Evolutionary conservation across 2,113 vertebrate genomes (phyloP), one percentile per base, ranked within the genome.

Genomic region (Beaufortia kweichowensis): DNA sequence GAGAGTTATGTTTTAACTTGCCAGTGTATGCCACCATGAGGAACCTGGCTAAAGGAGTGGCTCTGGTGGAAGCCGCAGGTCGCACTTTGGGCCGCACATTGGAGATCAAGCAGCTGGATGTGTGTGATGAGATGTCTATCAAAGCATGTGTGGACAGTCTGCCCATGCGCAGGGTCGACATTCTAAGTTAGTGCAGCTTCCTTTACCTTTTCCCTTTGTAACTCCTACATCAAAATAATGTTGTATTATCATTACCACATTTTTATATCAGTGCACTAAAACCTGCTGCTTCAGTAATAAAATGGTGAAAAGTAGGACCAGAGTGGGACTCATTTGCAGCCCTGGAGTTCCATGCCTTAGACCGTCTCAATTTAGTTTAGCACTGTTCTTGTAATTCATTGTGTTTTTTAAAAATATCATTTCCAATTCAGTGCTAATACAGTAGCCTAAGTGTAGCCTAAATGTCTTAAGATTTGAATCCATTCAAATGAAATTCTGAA

Each of bases 1-100:
- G n/a, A n/a, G 35, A 39, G 35, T 39, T 11, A 11, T 39, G 43
- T 48, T 48, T 17, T 15, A 9, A 7, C 64, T 78, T 79, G 81
- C 3, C 66, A 95, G 94, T 94, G 29, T 94, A 90, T 31, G 94
- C 94, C 78, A 96, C 94, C 53, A 95, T 96, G 94, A 81, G 93
- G 82, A 94, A 94, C 81, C 83, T 93, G 61, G 81, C 81, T 68
- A 95, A 92, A 83, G 88, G 84, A 0, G 86, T 88, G 46, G 73
- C 83, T 0, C 87, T 96, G 0, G 86, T 91, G 24, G 89, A 93
- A 80, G 92, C 88, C 7, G 91, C 87, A 2, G 92, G 92, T 56
- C 83, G n/a, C 55, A 88, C 86, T 15, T 82, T 95, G 86, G 94
- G 94, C 24, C 87, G 88, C 79, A 94, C 93, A 15, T 72, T 96